A percentile compares a stretch with the other conserved stretches of the same genome.
Conservation (phyloP, 2,113 vertebrate genomes). For the Nyctibius bracteatus region DNA sequence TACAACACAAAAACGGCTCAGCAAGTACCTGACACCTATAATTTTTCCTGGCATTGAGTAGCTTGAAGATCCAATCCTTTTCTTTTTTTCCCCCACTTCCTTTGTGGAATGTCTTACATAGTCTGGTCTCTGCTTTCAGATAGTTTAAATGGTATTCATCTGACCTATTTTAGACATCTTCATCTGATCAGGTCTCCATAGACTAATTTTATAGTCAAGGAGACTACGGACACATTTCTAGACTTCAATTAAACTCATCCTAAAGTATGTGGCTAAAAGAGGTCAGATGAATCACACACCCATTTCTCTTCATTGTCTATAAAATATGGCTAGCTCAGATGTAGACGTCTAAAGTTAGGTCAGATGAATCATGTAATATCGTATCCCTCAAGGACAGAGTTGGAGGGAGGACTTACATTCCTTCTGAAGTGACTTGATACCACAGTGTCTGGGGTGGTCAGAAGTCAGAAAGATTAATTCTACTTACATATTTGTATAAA, state of each 20-base stretch:
- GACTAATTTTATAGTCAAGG: conserved; percentile 14
- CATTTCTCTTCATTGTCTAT: background rate
- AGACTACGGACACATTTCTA: background rate
- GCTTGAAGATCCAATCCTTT: background rate
- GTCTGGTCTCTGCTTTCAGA: background rate
- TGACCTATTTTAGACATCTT: background rate
- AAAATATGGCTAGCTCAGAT: background rate
- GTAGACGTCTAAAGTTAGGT: background rate
- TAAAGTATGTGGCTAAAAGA: background rate
- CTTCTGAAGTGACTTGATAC: background rate
- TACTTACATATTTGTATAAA: background rate
- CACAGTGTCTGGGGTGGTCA: background rate
- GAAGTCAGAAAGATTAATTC: background rate
- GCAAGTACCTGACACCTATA: background rate
- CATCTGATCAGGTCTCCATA: background rate
- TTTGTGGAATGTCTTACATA: background rate
- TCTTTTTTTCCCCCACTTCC: fast-evolving
- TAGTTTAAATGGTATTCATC: background rate
- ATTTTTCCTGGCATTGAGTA: background rate
- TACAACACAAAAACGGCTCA: background rate
- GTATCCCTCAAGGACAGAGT: background rate
- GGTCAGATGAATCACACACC: conserved; percentile 11
- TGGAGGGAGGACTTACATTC: conserved; percentile 19
- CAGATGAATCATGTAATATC: background rate
- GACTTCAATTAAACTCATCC: conserved; percentile 3